These are phyloP conservation scores for Danionella cerebrum DNA, from an alignment of 2,113 vertebrate species.

Conservation along the genomic window DNA sequence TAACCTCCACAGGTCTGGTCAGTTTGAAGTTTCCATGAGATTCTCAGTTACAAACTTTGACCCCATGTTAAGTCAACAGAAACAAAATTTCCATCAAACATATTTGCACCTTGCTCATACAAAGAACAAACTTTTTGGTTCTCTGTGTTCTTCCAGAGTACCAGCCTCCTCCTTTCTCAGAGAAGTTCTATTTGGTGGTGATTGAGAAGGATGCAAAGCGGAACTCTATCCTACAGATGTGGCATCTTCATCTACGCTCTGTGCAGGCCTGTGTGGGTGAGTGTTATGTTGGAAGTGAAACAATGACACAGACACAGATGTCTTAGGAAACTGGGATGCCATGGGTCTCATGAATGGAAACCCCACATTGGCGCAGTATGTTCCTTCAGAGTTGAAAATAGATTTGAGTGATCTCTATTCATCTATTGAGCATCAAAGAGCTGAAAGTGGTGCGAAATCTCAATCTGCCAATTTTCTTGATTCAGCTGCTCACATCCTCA, in stretches of 20 bases:
- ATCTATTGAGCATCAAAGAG: background rate
- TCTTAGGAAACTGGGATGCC: background rate
- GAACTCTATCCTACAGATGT: slow-evolving; percentile 91
- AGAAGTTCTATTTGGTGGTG: slow-evolving; percentile 96
- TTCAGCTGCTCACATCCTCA: background rate
- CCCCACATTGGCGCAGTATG: background rate
- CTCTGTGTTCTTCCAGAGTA: slow-evolving; percentile 62
- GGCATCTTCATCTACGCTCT: slow-evolving; percentile 94
- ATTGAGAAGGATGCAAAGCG: slow-evolving; percentile 86
- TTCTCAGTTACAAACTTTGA: too few relatives aligned
- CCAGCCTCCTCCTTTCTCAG: slow-evolving; percentile 88
- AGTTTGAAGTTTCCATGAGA: too few relatives aligned
- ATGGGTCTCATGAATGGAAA: background rate
- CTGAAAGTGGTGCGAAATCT: too few relatives aligned
- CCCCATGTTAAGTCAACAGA: too few relatives aligned
- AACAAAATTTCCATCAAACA: too few relatives aligned
- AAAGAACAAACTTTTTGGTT: slow-evolving; percentile 28
- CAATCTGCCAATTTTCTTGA: too few relatives aligned
- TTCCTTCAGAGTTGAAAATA: background rate
- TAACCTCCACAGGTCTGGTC: too few relatives aligned
- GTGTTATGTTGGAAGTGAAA: slow-evolving; percentile 41
- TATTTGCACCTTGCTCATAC: too few relatives aligned
- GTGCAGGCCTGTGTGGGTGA: slow-evolving; percentile 89
- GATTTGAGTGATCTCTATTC: background rate
- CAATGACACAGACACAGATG: background rate